Evolutionary conservation across 2,888 invertebrate species (phyloP).

Genomic region (Orthosia cruda): DNA sequence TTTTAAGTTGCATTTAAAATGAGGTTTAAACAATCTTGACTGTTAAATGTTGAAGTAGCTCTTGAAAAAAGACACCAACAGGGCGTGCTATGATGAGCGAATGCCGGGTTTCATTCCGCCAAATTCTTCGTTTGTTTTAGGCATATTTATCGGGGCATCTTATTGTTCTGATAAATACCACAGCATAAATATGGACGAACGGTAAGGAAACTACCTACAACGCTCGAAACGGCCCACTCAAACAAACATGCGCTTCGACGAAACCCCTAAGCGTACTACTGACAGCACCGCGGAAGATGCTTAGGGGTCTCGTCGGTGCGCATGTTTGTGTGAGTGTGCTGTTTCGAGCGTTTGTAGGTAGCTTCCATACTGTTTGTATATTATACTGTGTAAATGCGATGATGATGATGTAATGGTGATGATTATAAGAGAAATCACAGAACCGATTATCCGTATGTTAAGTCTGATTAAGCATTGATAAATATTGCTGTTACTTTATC

Average conservation of each 20-base stretch:
- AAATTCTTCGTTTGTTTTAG: conserved; percentile 41
- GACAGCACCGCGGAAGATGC: no score
- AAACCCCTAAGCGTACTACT: no score
- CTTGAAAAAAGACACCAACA: conserved; percentile 33
- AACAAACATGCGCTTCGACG: no score
- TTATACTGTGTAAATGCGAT: no score
- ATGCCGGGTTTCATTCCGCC: conserved; percentile 11
- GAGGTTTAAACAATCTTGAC: conserved; percentile 20
- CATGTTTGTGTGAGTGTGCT: no score
- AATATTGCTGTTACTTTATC: background rate
- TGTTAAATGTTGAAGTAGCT: conserved; percentile 22
- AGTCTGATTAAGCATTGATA: conserved; percentile 3
- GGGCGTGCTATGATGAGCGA: conserved; percentile 40
- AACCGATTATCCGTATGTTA: conserved; percentile 5
- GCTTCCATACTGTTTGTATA: no score
- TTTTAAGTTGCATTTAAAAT: conserved; percentile 30
- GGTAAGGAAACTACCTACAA: no score
- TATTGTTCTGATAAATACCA: conserved; percentile 28
- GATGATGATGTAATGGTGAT: background rate
- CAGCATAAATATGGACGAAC: no score
- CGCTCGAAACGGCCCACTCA: no score
- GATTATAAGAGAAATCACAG: background rate
- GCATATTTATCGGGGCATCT: conserved; percentile 25
- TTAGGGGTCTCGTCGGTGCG: no score
- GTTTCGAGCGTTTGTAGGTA: no score